phyloP scores from a whole-genome alignment of 2,797 vertebrate species.

The Octomys mimax region DNA sequence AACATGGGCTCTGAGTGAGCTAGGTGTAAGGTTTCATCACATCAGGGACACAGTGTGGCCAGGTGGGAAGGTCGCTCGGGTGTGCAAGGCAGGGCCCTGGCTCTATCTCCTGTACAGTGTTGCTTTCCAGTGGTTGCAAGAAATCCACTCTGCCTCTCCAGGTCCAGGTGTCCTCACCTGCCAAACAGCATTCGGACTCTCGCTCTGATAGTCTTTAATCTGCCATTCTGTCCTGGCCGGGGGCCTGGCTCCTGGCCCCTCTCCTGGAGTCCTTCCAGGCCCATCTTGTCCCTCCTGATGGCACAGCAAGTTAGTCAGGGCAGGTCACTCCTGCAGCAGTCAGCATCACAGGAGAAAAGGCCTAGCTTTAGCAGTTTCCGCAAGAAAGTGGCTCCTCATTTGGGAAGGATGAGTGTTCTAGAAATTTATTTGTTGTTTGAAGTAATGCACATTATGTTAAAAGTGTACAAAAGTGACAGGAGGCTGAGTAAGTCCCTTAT shows the following conservation, averaged over 20 bases:
- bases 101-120: background rate
- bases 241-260: background rate
- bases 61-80: fast-evolving
- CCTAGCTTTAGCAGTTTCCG: background rate
- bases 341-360: background rate
- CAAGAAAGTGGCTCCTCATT: background rate
- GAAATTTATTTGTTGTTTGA: background rate
- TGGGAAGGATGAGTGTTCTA: background rate
- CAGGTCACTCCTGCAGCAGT: fast-evolving
- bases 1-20: background rate
- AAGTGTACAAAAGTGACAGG: background rate
- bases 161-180: background rate
- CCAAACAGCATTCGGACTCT: background rate
- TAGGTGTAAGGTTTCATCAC: background rate
- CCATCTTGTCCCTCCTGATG: background rate
- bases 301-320: background rate
- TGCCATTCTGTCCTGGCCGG: background rate
- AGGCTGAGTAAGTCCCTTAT: slow-evolving; percentile 18
- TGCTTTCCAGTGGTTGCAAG: background rate
- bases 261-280: background rate
- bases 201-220: background rate
- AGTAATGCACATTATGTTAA: background rate
- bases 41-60: background rate
- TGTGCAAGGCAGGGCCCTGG: background rate
- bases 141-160: slow-evolving; percentile 27